Evolutionary conservation across 2,888 invertebrate genomes (phyloP), one percentile per base, ranked within the genome.

Genomic region (Pantelozetes paolii): DNA sequence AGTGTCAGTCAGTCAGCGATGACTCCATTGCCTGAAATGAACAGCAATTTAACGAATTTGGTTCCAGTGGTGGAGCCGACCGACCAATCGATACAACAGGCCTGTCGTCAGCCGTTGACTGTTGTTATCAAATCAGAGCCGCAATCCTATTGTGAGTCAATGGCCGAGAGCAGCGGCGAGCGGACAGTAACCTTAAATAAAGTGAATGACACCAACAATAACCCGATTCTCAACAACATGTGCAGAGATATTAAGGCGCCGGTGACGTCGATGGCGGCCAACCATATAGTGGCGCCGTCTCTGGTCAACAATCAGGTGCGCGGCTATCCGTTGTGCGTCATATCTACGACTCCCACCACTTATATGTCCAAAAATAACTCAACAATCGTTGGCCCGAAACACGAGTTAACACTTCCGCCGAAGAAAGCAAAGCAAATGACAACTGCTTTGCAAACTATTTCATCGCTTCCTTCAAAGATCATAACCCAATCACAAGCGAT

Each of bases 11-110:
- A 67, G 32, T 23, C 67, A 23, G 15, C 15, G 18, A 20, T 67
- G 15, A 42, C 36, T 9, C 67, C 20, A 11, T 18, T 67, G 23
- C n/a, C 36, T n/a, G 67, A 67, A 36, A 67, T 67, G 36, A 67
- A 67, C 15, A 67, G n/a, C n/a, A n/a, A 40, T 20, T 42, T 67
- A 13, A 67, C 67, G 6, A 67, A 67, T 67, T 67, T 67, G 67
- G 67, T 67, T 32, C 67, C 67, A 5, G 67, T 67, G 9, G 67
- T 67, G 8, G 67, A 67, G 15, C 64, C 40, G 23, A 40, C 42
- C 20, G 62, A 32, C n/a, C 62, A 1, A 30, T 30, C 30, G 5
- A 1, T 26, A 54, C 72, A 23, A 54, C 18, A 28, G 8, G 26
- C 54, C 2, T 48, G 45, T 48, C 8, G 72, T 30, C 57, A 57